A percentile compares a stretch with the other conserved stretches of the same genome.
Conservation (phyloP, 2,888 invertebrate species). For the Rhagium mordax region DNA sequence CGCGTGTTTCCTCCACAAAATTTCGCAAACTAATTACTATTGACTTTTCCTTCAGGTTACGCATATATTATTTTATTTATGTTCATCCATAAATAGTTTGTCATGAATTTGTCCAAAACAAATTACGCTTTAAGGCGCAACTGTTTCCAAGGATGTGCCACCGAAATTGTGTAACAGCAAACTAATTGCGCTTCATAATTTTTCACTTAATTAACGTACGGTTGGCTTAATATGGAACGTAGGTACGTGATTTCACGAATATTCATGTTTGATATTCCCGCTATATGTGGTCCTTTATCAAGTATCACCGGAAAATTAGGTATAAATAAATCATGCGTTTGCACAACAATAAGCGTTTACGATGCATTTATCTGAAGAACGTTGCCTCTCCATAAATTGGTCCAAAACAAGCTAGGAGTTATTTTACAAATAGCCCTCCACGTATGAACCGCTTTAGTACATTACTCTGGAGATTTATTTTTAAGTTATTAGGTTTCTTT, state of each 20-base stretch:
- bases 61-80: not conserved
- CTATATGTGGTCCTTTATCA: too few relatives aligned
- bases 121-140: too few relatives aligned
- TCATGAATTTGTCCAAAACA: not conserved
- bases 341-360: not conserved
- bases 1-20: not conserved
- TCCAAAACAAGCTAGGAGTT: not conserved
- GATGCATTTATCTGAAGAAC: not conserved
- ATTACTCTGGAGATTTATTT: not conserved
- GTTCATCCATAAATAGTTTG: not conserved
- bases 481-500: slow-evolving; percentile 3
- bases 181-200: not conserved
- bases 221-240: too few relatives aligned
- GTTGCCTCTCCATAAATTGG: not conserved
- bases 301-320: too few relatives aligned
- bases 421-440: not conserved
- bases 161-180: not conserved
- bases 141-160: not conserved
- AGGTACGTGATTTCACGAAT: too few relatives aligned
- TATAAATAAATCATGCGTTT: too few relatives aligned
- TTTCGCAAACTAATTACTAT: not conserved
- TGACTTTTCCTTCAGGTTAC: not conserved
- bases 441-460: not conserved
- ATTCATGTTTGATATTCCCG: too few relatives aligned
- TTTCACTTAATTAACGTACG: too few relatives aligned